Conservation (phyloP, 2,888 invertebrate genomes). For the Tetragonisca angustula region DNA sequence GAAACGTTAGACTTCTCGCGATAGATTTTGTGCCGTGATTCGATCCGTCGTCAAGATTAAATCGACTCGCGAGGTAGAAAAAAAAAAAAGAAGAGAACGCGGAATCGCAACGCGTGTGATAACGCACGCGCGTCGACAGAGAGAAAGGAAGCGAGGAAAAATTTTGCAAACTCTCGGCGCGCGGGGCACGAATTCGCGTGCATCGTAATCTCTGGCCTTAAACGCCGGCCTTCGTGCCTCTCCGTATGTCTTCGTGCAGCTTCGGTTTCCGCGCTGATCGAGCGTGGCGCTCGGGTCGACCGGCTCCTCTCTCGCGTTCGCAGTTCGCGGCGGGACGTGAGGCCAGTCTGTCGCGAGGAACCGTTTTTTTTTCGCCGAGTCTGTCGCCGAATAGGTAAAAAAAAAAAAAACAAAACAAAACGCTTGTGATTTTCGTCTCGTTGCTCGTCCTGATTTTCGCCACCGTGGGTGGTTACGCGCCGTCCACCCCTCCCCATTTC, state of each 20-base stretch:
- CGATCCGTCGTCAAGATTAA: no score
- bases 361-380: constrained; percentile 38
- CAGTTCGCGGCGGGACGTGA: constrained; percentile 77
- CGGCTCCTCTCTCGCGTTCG: constrained; percentile 68
- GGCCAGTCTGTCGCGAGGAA: constrained; percentile 59
- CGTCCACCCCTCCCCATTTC: no score
- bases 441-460: not conserved
- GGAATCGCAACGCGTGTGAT: no score
- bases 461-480: not conserved
- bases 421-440: constrained; percentile 10
- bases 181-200: constrained; percentile 40
- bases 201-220: constrained; percentile 42
- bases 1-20: no score
- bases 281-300: constrained; percentile 69
- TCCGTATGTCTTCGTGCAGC: constrained; percentile 57
- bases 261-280: constrained; percentile 64
- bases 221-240: constrained; percentile 33
- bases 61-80: no score
- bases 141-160: constrained; percentile 17
- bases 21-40: no score
- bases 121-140: no score
- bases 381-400: constrained; percentile 11
- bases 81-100: no score
- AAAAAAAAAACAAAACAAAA: no score
- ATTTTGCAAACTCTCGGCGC: constrained; percentile 34